phyloP scores from a whole-genome alignment of 2,888 invertebrate species.

The Orchesella flavescens region DNA sequence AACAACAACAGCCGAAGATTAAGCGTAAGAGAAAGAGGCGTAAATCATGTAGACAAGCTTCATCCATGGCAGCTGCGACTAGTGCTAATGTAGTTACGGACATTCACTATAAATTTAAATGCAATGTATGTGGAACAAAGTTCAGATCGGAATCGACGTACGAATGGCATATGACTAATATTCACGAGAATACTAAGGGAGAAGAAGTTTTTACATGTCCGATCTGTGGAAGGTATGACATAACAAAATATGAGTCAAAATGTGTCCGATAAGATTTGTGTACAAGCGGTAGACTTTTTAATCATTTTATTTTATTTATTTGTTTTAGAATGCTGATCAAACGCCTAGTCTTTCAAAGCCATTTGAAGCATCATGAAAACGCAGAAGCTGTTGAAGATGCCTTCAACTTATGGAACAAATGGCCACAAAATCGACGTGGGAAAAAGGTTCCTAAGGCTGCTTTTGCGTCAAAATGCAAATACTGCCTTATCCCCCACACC shows the following conservation, averaged over 20 bases:
- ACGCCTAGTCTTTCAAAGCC: conserved; percentile 24
- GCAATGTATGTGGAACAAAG: conserved; percentile 25
- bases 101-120: conserved; percentile 11
- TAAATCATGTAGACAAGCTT: not conserved
- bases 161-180: conserved; percentile 35
- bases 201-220: conserved; percentile 28
- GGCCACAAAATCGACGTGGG: conserved; percentile 10
- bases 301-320: not conserved
- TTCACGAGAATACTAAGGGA: conserved; percentile 15
- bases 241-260: no score
- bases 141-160: not conserved
- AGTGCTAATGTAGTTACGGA: not conserved
- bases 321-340: conserved; percentile 36
- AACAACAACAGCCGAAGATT: not conserved
- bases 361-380: conserved; percentile 37
- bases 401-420: conserved; percentile 38
- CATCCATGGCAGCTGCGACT: not conserved
- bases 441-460: not conserved
- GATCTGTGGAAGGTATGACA: conserved; percentile 37
- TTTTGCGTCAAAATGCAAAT: conserved; percentile 43
- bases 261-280: no score
- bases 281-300: not conserved
- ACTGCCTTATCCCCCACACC: conserved; percentile 30
- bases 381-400: conserved; percentile 35
- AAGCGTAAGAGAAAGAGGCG: not conserved